Evolutionary conservation across 1,140 invertebrate species (phyloP).

Genomic region (Anadara kagoshimensis): DNA sequence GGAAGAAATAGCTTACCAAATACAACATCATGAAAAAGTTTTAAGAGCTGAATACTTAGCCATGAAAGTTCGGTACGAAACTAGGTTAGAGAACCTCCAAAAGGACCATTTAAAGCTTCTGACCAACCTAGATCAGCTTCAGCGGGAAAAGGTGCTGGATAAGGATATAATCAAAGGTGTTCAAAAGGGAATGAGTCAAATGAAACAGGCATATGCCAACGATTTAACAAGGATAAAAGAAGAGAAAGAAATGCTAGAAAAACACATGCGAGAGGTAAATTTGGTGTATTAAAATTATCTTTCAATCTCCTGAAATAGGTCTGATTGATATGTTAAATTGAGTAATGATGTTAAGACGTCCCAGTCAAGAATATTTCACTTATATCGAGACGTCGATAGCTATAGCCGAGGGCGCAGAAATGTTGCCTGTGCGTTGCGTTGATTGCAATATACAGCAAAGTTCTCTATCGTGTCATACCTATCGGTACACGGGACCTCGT

Average conservation of each 20-base stretch:
- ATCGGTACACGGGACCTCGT: too few species aligned
- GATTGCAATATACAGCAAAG: too few species aligned
- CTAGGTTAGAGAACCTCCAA: constrained; percentile 87
- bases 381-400: too few species aligned
- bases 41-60: constrained; percentile 89
- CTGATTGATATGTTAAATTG: too few species aligned
- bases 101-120: constrained; percentile 89
- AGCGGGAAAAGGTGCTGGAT: constrained; percentile 91
- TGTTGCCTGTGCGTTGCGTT: too few species aligned
- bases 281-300: too few species aligned
- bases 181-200: constrained; percentile 60
- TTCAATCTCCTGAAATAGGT: too few species aligned
- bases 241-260: constrained; percentile 50
- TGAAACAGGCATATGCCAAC: constrained; percentile 78
- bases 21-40: constrained; percentile 85
- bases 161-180: constrained; percentile 82
- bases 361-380: too few species aligned
- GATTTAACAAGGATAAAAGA: constrained; percentile 73
- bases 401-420: too few species aligned
- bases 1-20: constrained; percentile 74
- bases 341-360: too few species aligned
- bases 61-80: constrained; percentile 91
- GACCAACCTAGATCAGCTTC: constrained; percentile 85
- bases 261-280: constrained; percentile 59
- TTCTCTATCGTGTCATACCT: too few species aligned